Evolutionary conservation across 2,113 vertebrate genomes (phyloP), one percentile per base, ranked within the genome.

Genomic region (Gobiocypris rarus): DNA sequence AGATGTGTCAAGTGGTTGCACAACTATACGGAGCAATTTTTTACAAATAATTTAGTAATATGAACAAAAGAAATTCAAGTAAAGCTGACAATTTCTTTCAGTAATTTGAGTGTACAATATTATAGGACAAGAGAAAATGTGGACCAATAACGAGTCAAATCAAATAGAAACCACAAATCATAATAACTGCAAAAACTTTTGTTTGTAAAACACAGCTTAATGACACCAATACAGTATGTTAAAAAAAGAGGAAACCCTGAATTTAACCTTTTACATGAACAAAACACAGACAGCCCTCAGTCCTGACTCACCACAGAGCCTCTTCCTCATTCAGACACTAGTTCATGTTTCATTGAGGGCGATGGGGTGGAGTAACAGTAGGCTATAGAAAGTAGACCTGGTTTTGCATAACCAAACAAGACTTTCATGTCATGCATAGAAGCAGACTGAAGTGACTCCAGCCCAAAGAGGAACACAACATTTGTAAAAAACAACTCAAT

Each of bases 341-440:
- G 77, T 19, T 52, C 17, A 74, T 8, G 73, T 76, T 52, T 70
- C 38, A 41, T 5, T 26, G 13, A 3, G 5, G 61, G 24, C 52
- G 41, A 8, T 31, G 22, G 50, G 50, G 17, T 41, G 4, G 15
- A 14, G 3, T 75, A 50, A 28, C 17, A 54, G 56, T 31, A 38
- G 38, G 38, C 38, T 38, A 74, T 48, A 38, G 28, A 69, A 82
- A 58, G 61, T 11, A 43, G 48, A 10, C 38, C 14, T 34, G 19
- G 26, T 14, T 76, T 63, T 82, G 83, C 48, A 83, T 83, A 76
- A 24, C 50, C 41, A 24, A n/a, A 71, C 50, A 74, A 50, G 56
- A 41, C 38, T 38, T 28, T 9, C 9, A 52, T 52, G 15, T 48
- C 10, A 15, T 52, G 17, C 34, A 10, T n/a, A 15, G 26, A 43